These are phyloP conservation scores for Drosophila oshimai DNA, from an alignment of 1,140 invertebrate genomes.

Conservation along the genomic window DNA sequence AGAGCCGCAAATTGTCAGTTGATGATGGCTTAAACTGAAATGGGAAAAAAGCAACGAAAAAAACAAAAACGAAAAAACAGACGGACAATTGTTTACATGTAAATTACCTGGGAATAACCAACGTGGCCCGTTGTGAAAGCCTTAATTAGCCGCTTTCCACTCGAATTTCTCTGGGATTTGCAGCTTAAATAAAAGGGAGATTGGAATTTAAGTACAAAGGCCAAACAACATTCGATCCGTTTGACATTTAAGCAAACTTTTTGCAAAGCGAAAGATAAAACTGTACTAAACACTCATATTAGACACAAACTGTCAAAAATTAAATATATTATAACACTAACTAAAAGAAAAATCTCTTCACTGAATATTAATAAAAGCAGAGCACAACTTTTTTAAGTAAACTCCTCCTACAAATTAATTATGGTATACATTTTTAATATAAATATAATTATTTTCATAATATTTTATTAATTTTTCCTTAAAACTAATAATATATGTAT, in stretches of 20 bases:
- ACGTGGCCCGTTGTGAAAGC: conserved; percentile 5
- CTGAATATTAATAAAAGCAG: no score
- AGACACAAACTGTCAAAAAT: no score
- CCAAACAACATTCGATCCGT: not conserved
- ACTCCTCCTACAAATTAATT: no score
- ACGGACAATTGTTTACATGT: conserved; percentile 65
- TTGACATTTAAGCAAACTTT: not conserved
- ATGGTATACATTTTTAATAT: no score
- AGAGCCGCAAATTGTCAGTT: conserved; percentile 61
- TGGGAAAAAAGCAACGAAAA: conserved; percentile 3
- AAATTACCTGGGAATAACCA: conserved; percentile 51
- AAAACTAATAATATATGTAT: no score
- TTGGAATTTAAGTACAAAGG: not conserved
- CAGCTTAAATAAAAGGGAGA: not conserved
- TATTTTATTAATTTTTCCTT: no score
- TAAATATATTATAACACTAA: no score
- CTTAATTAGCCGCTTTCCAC: conserved; percentile 30
- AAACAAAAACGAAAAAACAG: not conserved
- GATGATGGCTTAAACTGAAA: conserved; percentile 55
- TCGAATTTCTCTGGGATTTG: not conserved
- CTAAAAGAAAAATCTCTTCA: no score
- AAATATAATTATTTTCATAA: no score
- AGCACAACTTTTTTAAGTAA: no score
- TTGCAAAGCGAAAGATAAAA: not conserved
- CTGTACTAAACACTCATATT: not conserved